Evolutionary conservation across 2,888 invertebrate genomes (phyloP), one percentile per base, ranked within the genome.

Genomic region (Psylliodes chrysocephalus): DNA sequence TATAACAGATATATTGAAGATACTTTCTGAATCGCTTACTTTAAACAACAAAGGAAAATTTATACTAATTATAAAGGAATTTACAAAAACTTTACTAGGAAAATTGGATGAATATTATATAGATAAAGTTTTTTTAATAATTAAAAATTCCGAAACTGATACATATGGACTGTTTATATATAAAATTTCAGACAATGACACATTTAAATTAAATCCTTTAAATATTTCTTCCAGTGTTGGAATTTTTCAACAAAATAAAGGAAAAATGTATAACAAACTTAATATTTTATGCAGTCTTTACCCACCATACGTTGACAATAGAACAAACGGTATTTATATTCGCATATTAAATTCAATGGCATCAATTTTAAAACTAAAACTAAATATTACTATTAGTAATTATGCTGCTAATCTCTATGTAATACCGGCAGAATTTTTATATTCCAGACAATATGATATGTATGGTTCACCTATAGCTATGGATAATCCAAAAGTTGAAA

Each of bases 321-420:
- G 17, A 10, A 14, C 30, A n/a, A 33, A 35, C 10, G 56, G 56
- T n/a, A 44, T 56, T 7, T 19, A 19, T 10, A 30, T 18, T 5
- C 46, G 46, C 25, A 30, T 56, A 10, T 33, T 56, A 2, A 33
- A 46, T 14, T 33, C 33, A n/a, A 10, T 33, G 12, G 46, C 56
- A 14, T 30, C 19, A 33, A 44, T 14, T 33, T 33, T 56, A 12
- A 12, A 56, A 2, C 28, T 56, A 7, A 7, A 30, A 19, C 18
- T 56, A 1, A 14, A 12, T 6, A 46, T 30, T 8, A 19, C 30
- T 0, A 4, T 28, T 12, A 18, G 30, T 2, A 12, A 14, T 12
- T 17, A 15, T n/a, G 4, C 46, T 15, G 14, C 19, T 0, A 46
- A 22, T n/a, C 6, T n/a, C 10, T 44, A 18, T 6, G 3, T n/a